These are phyloP conservation scores for Zelostemma sp. DNA, from an alignment of 1,140 invertebrate genomes.

Conservation along the genomic window DNA sequence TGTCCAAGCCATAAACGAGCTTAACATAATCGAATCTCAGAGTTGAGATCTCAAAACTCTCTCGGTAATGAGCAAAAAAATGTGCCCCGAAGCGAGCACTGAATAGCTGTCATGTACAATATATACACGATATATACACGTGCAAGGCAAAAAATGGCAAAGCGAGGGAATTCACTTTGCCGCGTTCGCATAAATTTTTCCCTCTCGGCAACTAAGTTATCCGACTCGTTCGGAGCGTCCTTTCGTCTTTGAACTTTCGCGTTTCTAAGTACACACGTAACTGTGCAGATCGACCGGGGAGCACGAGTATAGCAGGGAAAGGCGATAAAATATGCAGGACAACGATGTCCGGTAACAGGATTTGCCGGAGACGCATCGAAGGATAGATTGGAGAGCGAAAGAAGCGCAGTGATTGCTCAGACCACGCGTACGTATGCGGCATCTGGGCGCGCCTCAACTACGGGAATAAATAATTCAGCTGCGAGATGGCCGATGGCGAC, in stretches of 20 bases:
- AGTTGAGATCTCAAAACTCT: no score
- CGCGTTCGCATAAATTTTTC: conserved; percentile 42
- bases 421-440: conserved; percentile 42
- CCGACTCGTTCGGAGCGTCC: conserved; percentile 21
- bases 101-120: no score
- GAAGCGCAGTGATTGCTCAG: conserved; percentile 58
- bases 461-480: conserved; percentile 59
- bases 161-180: conserved; percentile 35
- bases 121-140: no score
- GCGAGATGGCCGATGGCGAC: conserved; percentile 46
- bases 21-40: no score
- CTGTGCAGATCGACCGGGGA: conserved; percentile 37
- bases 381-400: conserved; percentile 49
- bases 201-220: conserved; percentile 36
- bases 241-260: conserved; percentile 49
- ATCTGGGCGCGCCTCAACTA: conserved; percentile 51
- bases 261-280: conserved; percentile 45
- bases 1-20: no score
- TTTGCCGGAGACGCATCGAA: conserved; percentile 52
- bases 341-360: conserved; percentile 62
- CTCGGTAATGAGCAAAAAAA: no score
- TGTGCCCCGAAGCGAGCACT: no score
- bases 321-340: conserved; percentile 59
- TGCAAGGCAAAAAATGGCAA: conserved; percentile 33
- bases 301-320: conserved; percentile 42